Evolutionary conservation across 2,888 invertebrate genomes (phyloP), one percentile per base, ranked within the genome.

Genomic region (Acronicta leporina): DNA sequence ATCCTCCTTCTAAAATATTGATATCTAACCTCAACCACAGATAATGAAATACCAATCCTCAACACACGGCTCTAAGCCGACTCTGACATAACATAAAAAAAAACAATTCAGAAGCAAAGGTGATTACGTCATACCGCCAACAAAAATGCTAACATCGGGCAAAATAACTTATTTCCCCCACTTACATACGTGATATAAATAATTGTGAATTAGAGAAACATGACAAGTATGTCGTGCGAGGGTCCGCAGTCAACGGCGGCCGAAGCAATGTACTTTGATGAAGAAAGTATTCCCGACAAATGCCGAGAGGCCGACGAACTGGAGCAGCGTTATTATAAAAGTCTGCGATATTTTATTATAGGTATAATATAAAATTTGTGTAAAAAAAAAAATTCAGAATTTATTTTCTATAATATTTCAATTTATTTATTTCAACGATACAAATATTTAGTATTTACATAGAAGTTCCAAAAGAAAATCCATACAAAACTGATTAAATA

Each of bases 251-350:
- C 70, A 57, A 44, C 70, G 66, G 44, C 65, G 33, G 63, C 44
- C 51, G 43, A 51, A 63, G 65, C 66, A 51, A 76, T 68, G 65
- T 68, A 54, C 85, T 87, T 86, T 87, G 87, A 88, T 82, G 80
- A 76, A 68, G 59, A 69, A 81, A 79, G 77, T 80, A 86, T 85
- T 80, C 73, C 88, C 89, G 89, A 83, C 89, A 67, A 58, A 87
- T 88, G 73, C 83, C 81, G 47, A 33, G 54, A 68, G 83, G 79
- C 40, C 81, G 70, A 79, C 75, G 82, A 83, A 80, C 85, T 73
- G 73, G 44, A 66, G 16, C 6, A 66, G 16, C 6, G 13, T 14
- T 77, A 85, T 83, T 79, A 38, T 61, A n/a, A 15, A 71, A 69
- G 33, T 44, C 15, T 38, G 46, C 71, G 75, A 75, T 54, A 64